phyloP scores from a whole-genome alignment of 2,113 vertebrate species.

The Oncorhynchus masou region DNA sequence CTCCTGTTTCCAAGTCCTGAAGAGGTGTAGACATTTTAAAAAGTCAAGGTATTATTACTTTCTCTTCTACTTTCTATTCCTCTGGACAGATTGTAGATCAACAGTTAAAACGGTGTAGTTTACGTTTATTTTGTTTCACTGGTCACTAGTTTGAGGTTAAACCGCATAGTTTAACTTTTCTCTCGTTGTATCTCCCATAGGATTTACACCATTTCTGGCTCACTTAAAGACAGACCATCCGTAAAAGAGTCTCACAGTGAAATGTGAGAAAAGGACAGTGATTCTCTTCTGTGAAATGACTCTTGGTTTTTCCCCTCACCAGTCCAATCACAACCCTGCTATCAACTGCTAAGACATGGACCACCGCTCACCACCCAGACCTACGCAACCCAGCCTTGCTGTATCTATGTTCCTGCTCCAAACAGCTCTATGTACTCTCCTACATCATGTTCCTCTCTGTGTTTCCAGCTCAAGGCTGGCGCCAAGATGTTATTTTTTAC shows the following conservation, averaged over 20 bases:
- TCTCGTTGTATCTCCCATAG: conserved; percentile 38
- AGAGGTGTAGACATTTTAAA: conserved; percentile 71
- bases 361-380: neutral
- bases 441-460: neutral
- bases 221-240: conserved; percentile 46
- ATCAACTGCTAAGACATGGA: conserved; percentile 19
- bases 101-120: neutral
- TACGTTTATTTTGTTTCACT: neutral
- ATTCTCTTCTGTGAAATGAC: conserved; percentile 21
- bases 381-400: neutral
- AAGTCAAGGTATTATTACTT: conserved; percentile 76
- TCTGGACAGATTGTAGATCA: neutral
- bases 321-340: conserved; percentile 41
- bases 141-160: neutral
- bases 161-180: neutral
- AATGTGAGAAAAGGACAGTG: conserved; percentile 52
- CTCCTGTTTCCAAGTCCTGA: conserved; percentile 60
- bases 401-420: neutral
- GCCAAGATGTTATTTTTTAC: conserved; percentile 37
- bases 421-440: too few species aligned
- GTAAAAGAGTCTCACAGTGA: conserved; percentile 57
- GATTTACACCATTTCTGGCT: conserved; percentile 64
- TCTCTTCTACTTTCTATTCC: neutral
- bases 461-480: neutral
- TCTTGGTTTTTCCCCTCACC: conserved; percentile 32